phyloP scores from a whole-genome alignment of 2,888 invertebrate species.

The Antheraea yamamai region DNA sequence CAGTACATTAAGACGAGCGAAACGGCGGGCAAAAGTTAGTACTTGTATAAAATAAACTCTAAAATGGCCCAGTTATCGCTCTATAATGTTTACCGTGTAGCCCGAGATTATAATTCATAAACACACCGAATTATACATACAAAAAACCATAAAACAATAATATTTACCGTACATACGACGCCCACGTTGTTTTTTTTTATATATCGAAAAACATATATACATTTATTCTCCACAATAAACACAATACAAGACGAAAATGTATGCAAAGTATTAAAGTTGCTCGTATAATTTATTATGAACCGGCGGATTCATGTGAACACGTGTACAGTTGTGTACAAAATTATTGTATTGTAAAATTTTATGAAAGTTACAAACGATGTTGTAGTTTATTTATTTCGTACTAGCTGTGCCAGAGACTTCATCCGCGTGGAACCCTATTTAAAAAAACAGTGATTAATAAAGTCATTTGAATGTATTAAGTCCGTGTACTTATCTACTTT shows the following conservation, averaged over 20 bases:
- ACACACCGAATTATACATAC: conserved; percentile 21
- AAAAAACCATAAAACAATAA: conserved; percentile 23
- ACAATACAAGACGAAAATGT: neutral
- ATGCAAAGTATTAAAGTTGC: conserved; percentile 1
- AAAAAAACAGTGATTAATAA: too few relatives aligned
- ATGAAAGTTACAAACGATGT: too few relatives aligned
- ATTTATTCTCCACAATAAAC: conserved; percentile 4
- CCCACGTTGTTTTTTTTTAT: conserved; percentile 15
- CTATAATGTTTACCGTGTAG: conserved; percentile 17
- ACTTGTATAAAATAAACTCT: conserved; percentile 19
- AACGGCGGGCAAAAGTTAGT: neutral
- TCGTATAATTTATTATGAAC: neutral
- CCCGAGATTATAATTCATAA: conserved; percentile 27
- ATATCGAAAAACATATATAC: neutral
- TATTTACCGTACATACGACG: conserved; percentile 19
- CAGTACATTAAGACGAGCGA: neutral
- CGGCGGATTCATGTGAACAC: neutral
- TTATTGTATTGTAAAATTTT: neutral
- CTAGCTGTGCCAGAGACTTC: too few relatives aligned
- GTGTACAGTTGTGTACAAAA: neutral
- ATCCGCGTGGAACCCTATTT: too few relatives aligned
- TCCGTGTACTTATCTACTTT: too few relatives aligned
- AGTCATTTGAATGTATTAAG: too few relatives aligned
- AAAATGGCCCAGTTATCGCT: conserved; percentile 10
- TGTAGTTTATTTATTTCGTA: too few relatives aligned